These are phyloP conservation scores for Rhinoderma darwinii DNA, from an alignment of 2,113 vertebrate genomes.

Conservation along the genomic window DNA sequence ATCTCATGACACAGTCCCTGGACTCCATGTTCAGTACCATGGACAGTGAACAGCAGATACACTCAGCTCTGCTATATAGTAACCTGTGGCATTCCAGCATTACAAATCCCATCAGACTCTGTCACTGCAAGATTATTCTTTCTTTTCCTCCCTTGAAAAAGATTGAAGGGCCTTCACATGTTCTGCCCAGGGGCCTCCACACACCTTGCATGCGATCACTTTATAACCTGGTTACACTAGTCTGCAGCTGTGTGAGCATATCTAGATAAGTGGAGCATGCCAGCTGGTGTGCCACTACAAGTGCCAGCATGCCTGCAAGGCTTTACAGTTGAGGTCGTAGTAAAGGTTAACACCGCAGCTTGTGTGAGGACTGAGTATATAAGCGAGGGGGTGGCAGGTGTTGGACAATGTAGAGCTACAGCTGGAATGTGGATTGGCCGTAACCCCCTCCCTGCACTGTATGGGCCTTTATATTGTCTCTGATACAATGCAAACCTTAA, in stretches of 20 bases:
- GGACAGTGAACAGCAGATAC: slow-evolving; percentile 20
- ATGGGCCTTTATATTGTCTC: not conserved
- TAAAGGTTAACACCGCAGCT: too few species aligned
- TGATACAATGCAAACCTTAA: not conserved
- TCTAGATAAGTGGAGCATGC: too few species aligned
- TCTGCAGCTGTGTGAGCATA: too few species aligned
- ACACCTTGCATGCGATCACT: too few species aligned
- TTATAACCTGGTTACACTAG: too few species aligned
- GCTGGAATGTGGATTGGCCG: not conserved
- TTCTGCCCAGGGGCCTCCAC: not conserved
- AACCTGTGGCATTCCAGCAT: not conserved
- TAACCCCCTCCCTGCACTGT: not conserved
- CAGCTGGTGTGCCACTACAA: too few species aligned
- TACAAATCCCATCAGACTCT: not conserved
- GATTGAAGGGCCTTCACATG: not conserved
- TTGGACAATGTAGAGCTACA: not conserved
- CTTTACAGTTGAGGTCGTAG: too few species aligned
- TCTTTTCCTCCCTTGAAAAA: not conserved
- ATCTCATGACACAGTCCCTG: not conserved
- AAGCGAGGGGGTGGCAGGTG: not conserved
- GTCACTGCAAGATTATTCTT: not conserved
- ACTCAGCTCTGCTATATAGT: not conserved
- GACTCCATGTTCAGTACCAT: slow-evolving; percentile 28
- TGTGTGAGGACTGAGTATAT: not conserved
- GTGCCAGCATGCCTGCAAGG: too few species aligned